Percentiles rank a stretch among this genome's conserved stretches.
These are phyloP conservation scores for Polydrusus pterygomalis DNA, from an alignment of 2,888 invertebrate species.

Conservation along the genomic window DNA sequence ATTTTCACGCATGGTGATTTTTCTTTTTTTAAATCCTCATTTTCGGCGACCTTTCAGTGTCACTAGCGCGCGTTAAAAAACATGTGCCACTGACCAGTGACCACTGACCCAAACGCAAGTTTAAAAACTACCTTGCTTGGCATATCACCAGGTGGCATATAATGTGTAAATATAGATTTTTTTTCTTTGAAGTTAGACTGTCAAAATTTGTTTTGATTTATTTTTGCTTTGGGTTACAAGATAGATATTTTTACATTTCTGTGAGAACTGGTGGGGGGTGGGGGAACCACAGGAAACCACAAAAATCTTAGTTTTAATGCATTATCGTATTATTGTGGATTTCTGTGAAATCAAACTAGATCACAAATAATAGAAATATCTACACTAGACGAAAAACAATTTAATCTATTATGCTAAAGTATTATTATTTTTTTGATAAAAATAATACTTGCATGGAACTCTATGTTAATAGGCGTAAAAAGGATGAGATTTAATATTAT, in stretches of 20 bases:
- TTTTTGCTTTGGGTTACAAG: neutral
- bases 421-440: too few species aligned
- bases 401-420: neutral
- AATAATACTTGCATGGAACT: too few species aligned
- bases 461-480: too few species aligned
- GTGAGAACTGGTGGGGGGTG: neutral
- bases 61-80: slow-evolving; percentile 22
- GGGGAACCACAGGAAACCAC: neutral
- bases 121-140: slow-evolving; percentile 45
- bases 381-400: neutral
- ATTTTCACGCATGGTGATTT: slow-evolving; percentile 6
- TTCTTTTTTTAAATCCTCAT: slow-evolving; percentile 20
- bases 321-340: neutral
- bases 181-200: slow-evolving; percentile 45
- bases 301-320: neutral
- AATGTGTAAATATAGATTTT: slow-evolving; percentile 37
- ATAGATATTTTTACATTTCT: neutral
- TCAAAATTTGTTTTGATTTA: slow-evolving; percentile 32
- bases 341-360: slow-evolving; percentile 1
- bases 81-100: slow-evolving; percentile 55
- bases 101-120: slow-evolving; percentile 52
- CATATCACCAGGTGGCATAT: slow-evolving; percentile 39
- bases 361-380: neutral
- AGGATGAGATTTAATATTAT: too few species aligned
- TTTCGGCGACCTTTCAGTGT: slow-evolving; percentile 37